Evolutionary conservation across 2,888 invertebrate species (phyloP).

Genomic region (Diplolepis rosae): DNA sequence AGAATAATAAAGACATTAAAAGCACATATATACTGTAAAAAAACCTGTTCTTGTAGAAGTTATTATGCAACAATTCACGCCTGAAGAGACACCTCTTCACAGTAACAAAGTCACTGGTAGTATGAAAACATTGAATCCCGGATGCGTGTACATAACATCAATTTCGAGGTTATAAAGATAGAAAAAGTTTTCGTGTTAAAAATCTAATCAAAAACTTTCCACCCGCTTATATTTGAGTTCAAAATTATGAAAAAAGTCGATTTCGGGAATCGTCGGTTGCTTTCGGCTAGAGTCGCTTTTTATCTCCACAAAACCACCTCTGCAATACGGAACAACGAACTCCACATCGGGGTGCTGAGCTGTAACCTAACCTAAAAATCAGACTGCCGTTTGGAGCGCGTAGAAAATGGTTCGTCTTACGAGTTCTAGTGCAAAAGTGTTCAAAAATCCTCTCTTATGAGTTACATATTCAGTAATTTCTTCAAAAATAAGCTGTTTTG

Average conservation of each 20-base stretch:
- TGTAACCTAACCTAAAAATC: slow-evolving; percentile 35
- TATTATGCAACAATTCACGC: slow-evolving; percentile 5
- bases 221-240: too few relatives aligned
- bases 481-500: background rate
- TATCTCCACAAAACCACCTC: too few relatives aligned
- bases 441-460: background rate
- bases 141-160: too few relatives aligned
- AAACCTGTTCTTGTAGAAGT: background rate
- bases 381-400: background rate
- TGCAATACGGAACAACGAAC: background rate
- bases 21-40: background rate
- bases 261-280: too few relatives aligned
- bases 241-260: too few relatives aligned
- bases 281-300: too few relatives aligned
- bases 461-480: background rate
- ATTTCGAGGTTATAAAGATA: too few relatives aligned
- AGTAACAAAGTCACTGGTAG: too few relatives aligned
- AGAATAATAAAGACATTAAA: background rate
- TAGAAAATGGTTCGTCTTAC: background rate
- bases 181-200: too few relatives aligned
- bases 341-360: background rate
- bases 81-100: slow-evolving; percentile 3
- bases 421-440: background rate
- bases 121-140: too few relatives aligned
- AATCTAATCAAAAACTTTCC: too few relatives aligned